Conservation (phyloP, 2,113 vertebrate genomes). For the Hyperopisus bebe region DNA sequence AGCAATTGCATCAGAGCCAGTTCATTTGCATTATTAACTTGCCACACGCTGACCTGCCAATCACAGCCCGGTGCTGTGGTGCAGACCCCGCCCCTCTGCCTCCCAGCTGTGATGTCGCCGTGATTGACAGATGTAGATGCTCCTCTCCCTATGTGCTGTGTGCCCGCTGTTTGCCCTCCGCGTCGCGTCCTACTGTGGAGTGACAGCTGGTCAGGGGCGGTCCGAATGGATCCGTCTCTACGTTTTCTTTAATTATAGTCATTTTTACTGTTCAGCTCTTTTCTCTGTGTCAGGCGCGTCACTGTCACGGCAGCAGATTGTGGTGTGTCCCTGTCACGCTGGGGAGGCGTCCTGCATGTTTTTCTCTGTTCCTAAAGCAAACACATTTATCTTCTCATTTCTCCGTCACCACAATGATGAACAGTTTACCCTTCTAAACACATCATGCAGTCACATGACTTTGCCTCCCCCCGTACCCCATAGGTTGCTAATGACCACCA, state of each 20-base stretch:
- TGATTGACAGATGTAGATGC: conserved; percentile 9
- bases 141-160: background rate
- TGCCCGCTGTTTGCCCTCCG: background rate
- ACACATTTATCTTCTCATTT: background rate
- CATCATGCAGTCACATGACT: background rate
- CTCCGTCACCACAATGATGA: background rate
- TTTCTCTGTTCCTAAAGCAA: background rate
- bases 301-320: background rate
- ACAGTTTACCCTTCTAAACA: background rate
- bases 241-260: background rate
- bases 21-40: conserved; percentile 65
- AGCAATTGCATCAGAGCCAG: conserved; percentile 41
- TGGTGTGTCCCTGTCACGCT: background rate
- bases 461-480: background rate
- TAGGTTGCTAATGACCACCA: background rate
- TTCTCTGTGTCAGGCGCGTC: background rate
- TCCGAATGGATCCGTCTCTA: background rate
- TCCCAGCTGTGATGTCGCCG: conserved; percentile 43
- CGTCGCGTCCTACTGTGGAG: background rate
- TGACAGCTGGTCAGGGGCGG: background rate
- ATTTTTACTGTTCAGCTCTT: background rate
- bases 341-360: background rate
- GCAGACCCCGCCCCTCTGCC: background rate
- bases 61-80: background rate
- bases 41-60: conserved; percentile 56